Conservation (phyloP, 2,797 vertebrate genomes). For the Rhincodon typus region DNA sequence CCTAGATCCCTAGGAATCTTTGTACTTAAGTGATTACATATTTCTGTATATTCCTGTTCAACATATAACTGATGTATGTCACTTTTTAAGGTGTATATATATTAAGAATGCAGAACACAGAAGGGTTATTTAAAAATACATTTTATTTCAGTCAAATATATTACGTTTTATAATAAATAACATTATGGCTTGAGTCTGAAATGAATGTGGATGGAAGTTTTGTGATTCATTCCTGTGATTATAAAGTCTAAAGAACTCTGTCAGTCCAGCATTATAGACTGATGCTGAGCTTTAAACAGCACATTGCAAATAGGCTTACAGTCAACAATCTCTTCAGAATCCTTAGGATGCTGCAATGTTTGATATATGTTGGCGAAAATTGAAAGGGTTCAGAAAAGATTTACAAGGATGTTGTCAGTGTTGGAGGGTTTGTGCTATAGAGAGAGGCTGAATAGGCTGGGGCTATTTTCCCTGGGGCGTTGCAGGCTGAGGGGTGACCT, state of each 20-base stretch:
- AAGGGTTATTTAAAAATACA: not conserved
- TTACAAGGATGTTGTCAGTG: too few relatives aligned
- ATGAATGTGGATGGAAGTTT: not conserved
- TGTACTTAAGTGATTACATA: not conserved
- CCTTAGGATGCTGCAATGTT: not conserved
- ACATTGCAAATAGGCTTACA: not conserved
- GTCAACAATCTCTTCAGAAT: not conserved
- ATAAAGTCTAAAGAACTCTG: not conserved
- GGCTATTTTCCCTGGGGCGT: too few relatives aligned
- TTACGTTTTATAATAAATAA: not conserved
- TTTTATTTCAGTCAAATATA: not conserved
- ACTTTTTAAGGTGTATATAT: not conserved
- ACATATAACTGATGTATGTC: not conserved
- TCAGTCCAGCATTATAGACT: not conserved
- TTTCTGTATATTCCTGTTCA: not conserved
- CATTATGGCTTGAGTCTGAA: not conserved
- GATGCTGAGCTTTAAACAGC: not conserved
- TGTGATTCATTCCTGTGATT: not conserved
- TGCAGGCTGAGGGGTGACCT: too few relatives aligned
- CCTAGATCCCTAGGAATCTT: not conserved
- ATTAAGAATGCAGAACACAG: not conserved
- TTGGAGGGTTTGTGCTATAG: too few relatives aligned
- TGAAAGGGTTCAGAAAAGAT: too few relatives aligned
- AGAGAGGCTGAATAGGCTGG: too few relatives aligned
- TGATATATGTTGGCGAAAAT: not conserved